phyloP scores from a whole-genome alignment of 2,888 invertebrate genomes.

The Oscheius onirici region DNA sequence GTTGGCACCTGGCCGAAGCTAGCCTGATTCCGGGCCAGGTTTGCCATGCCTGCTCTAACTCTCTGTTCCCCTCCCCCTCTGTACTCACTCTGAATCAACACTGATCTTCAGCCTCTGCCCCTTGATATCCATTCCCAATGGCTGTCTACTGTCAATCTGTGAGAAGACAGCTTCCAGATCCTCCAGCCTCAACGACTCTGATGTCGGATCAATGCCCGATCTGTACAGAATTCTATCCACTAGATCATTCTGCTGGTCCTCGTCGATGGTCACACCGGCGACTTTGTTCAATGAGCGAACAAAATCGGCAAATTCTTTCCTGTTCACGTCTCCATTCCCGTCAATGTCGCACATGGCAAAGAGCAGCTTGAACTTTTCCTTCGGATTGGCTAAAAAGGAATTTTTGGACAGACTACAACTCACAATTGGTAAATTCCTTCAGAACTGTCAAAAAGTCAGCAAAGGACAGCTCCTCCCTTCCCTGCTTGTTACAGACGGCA shows the following conservation, averaged over 20 bases:
- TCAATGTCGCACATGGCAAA: slow-evolving; percentile 98
- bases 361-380: slow-evolving; percentile 80
- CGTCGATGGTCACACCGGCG: slow-evolving; percentile 66
- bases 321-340: slow-evolving; percentile 91
- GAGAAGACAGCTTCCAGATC: slow-evolving; percentile 69
- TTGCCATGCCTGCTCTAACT: no score
- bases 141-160: slow-evolving; percentile 58
- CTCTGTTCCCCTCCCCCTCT: no score
- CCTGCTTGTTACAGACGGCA: slow-evolving; percentile 85
- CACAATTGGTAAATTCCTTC: slow-evolving; percentile 58
- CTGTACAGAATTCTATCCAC: slow-evolving; percentile 50
- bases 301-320: slow-evolving; percentile 91
- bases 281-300: slow-evolving; percentile 74
- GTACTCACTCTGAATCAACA: slow-evolving; percentile 26
- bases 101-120: slow-evolving; percentile 62
- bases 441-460: slow-evolving; percentile 87
- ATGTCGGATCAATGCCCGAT: slow-evolving; percentile 52
- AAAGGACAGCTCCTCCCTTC: slow-evolving; percentile 85
- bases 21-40: no score
- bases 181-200: slow-evolving; percentile 54
- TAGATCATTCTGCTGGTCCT: slow-evolving; percentile 45
- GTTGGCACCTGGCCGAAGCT: no score
- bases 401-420: background rate
- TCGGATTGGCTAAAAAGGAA: background rate
- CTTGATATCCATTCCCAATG: slow-evolving; percentile 68